Percentiles rank a stretch among this genome's conserved stretches.
These are phyloP conservation scores for Macaria liturata DNA, from an alignment of 2,888 invertebrate genomes.

Conservation along the genomic window DNA sequence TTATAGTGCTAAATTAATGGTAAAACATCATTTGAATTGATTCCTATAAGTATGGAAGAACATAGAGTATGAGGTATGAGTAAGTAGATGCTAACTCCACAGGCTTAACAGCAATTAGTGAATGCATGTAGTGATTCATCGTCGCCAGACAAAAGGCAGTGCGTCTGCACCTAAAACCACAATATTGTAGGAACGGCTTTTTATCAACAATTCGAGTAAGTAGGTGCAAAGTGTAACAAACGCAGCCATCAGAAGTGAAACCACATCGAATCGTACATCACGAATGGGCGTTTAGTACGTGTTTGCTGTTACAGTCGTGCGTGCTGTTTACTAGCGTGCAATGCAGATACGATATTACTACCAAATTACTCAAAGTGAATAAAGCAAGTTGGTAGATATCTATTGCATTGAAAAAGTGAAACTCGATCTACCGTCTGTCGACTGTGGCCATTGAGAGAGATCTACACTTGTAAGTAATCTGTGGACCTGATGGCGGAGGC, in stretches of 20 bases:
- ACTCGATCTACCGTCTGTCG: conserved; percentile 17
- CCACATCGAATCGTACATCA: conserved; percentile 74
- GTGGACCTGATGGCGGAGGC: conserved; percentile 9
- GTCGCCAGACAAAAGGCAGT: too few species aligned
- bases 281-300: conserved; percentile 65
- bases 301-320: conserved; percentile 62
- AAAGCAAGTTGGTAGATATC: conserved; percentile 9
- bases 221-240: conserved; percentile 30
- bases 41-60: too few species aligned
- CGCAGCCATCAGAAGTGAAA: conserved; percentile 72
- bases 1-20: too few species aligned
- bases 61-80: too few species aligned
- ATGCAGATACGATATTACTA: conserved; percentile 48
- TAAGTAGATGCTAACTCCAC: too few species aligned
- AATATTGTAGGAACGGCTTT: not conserved
- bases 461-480: conserved; percentile 18
- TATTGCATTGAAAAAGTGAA: conserved; percentile 31
- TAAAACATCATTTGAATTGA: too few species aligned
- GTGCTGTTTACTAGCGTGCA: conserved; percentile 64
- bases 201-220: conserved; percentile 12
- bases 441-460: conserved; percentile 15
- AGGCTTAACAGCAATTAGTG: too few species aligned
- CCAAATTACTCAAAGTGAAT: conserved; percentile 33
- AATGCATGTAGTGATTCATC: too few species aligned
- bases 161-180: too few species aligned